A percentile compares a stretch with the other conserved stretches of the same genome.
Conservation (phyloP, 2,797 vertebrate species). For the Zalophus californianus region DNA sequence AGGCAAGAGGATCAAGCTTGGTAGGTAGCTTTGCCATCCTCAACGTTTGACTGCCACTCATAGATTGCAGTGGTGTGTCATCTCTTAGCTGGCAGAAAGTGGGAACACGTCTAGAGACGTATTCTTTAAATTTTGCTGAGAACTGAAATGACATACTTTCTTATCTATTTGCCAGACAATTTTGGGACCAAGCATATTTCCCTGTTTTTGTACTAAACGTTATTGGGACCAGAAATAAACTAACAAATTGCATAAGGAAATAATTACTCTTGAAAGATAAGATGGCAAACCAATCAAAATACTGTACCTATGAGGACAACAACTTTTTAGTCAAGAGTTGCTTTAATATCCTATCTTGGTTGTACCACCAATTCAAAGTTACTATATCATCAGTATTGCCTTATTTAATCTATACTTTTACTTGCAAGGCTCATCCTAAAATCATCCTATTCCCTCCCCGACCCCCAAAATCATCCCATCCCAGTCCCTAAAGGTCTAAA, state of each 20-base stretch:
- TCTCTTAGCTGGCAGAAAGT: neutral
- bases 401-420: neutral
- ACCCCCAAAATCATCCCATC: neutral
- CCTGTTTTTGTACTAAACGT: neutral
- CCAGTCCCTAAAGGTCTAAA: neutral
- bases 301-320: neutral
- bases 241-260: neutral
- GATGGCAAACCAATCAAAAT: neutral
- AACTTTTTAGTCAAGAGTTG: neutral
- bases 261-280: too few relatives aligned
- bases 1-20: neutral
- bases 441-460: neutral
- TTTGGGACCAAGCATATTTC: neutral
- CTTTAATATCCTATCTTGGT: neutral
- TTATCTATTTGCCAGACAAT: neutral
- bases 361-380: neutral
- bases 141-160: neutral
- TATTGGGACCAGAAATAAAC: neutral
- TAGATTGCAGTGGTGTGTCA: neutral
- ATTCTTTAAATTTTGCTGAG: neutral
- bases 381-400: neutral
- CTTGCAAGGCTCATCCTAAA: neutral
- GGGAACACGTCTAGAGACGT: neutral
- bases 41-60: neutral
- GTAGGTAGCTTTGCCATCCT: neutral